These are phyloP conservation scores for Montipora capitata DNA, from an alignment of 92 coral and sea anemone species.

Conservation along the genomic window DNA sequence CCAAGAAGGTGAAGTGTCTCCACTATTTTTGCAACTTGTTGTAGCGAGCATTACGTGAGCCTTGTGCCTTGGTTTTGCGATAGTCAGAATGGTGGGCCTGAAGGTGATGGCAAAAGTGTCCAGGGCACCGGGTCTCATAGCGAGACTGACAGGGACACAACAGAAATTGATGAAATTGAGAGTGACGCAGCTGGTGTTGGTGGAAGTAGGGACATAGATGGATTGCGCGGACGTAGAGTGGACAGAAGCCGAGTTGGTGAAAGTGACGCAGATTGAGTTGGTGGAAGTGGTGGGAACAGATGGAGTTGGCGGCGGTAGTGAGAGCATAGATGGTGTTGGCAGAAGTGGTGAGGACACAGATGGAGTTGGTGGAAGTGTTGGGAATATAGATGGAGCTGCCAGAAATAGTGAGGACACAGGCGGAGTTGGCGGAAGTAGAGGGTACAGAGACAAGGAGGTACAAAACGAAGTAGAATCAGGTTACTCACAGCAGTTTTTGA, in stretches of 20 bases:
- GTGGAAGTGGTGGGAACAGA: neutral
- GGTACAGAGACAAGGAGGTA: neutral
- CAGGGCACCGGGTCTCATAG: neutral
- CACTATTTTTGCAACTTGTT: too few relatives aligned
- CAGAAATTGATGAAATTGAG: neutral
- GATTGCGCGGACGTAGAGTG: constrained; percentile 9
- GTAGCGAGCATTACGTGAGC: too few relatives aligned
- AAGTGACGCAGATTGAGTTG: constrained; percentile 19
- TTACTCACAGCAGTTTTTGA: constrained; percentile 25
- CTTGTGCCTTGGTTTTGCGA: too few relatives aligned
- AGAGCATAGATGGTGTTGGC: neutral
- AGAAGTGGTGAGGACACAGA: neutral
- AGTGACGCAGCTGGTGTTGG: neutral
- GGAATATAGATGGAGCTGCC: constrained; percentile 6
- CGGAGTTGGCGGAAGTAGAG: neutral
- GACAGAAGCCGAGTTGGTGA: neutral
- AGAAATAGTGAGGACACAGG: neutral
- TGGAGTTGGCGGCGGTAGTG: neutral
- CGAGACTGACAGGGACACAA: too few relatives aligned
- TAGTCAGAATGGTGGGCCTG: too few relatives aligned
- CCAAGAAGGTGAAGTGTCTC: too few relatives aligned
- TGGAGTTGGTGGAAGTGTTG: constrained; percentile 2
- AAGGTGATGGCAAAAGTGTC: too few relatives aligned
- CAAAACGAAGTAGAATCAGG: constrained; percentile 7
- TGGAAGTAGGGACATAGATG: neutral